Conservation (phyloP, 2,113 vertebrate genomes). For the Proterorhinus semilunaris region DNA sequence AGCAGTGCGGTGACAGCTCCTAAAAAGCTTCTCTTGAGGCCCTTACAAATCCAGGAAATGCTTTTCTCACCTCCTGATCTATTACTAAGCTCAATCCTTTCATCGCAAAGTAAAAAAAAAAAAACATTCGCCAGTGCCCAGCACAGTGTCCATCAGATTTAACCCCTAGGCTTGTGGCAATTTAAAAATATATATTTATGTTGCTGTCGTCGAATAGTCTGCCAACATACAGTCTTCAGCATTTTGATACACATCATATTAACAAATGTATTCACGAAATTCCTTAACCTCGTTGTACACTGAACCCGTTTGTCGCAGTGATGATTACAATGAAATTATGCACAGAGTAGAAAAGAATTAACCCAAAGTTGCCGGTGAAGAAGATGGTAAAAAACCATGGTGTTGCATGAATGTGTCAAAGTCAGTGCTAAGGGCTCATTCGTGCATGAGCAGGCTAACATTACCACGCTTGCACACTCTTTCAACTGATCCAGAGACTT, state of each 20-base stretch:
- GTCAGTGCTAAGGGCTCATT: conserved; percentile 68
- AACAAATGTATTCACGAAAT: conserved; percentile 40
- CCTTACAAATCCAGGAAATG: too few relatives aligned
- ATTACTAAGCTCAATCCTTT: too few relatives aligned
- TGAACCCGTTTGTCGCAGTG: conserved; percentile 9
- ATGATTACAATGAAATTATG: conserved; percentile 22
- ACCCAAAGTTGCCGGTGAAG: conserved; percentile 33
- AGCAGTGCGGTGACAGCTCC: too few relatives aligned
- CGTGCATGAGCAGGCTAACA: conserved; percentile 59
- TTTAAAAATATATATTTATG: too few relatives aligned
- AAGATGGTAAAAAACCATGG: conserved; percentile 11
- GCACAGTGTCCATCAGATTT: too few relatives aligned
- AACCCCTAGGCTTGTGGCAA: too few relatives aligned
- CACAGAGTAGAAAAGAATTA: conserved; percentile 25
- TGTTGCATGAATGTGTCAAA: conserved; percentile 32
- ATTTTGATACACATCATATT: conserved; percentile 2
- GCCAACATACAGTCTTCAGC: background rate
- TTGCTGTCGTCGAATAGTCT: background rate
- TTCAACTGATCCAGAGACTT: conserved; percentile 71
- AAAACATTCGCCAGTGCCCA: too few relatives aligned
- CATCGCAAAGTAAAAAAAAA: too few relatives aligned
- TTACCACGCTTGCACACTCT: conserved; percentile 71
- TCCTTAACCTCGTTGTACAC: conserved; percentile 6
- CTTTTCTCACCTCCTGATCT: too few relatives aligned
- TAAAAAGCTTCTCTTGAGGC: too few relatives aligned